Evolutionary conservation across 2,113 vertebrate species (phyloP).

Genomic region (Alaudala cheleensis): DNA sequence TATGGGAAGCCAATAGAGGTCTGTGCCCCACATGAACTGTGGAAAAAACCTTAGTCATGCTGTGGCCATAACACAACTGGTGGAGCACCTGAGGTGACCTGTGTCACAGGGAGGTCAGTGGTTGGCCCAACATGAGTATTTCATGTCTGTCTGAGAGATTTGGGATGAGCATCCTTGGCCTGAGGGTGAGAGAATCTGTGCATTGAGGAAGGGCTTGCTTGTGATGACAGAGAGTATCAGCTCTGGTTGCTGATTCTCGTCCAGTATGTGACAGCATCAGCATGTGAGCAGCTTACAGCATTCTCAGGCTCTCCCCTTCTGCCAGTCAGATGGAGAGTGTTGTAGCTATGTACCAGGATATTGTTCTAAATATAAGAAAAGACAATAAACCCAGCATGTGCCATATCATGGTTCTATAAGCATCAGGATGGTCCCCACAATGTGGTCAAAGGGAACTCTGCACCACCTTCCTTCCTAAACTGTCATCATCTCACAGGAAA

Average conservation of each 20-base stretch:
- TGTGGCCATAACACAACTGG: not conserved
- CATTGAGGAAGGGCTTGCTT: not conserved
- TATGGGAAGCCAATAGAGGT: too few relatives aligned
- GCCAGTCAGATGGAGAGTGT: too few relatives aligned
- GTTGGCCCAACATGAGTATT: not conserved
- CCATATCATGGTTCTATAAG: not conserved
- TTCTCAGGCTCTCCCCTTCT: not conserved
- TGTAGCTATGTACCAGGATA: not conserved
- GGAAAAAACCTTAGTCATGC: not conserved
- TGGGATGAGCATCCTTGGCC: not conserved
- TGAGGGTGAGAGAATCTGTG: rapidly evolving
- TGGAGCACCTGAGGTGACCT: not conserved
- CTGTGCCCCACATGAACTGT: not conserved
- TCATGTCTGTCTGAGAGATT: not conserved
- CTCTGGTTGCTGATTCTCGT: not conserved
- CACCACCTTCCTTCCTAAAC: not conserved
- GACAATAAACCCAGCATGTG: not conserved
- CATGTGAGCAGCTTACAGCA: too few relatives aligned
- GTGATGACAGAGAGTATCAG: not conserved
- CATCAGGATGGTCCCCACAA: not conserved
- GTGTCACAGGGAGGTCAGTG: not conserved
- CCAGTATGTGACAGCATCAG: not conserved
- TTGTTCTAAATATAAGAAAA: not conserved
- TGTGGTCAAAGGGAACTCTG: not conserved
- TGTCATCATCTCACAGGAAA: not conserved